Evolutionary conservation across 64 coral and sea anemone species (phyloP).

Genomic region (Montipora efflorescens): DNA sequence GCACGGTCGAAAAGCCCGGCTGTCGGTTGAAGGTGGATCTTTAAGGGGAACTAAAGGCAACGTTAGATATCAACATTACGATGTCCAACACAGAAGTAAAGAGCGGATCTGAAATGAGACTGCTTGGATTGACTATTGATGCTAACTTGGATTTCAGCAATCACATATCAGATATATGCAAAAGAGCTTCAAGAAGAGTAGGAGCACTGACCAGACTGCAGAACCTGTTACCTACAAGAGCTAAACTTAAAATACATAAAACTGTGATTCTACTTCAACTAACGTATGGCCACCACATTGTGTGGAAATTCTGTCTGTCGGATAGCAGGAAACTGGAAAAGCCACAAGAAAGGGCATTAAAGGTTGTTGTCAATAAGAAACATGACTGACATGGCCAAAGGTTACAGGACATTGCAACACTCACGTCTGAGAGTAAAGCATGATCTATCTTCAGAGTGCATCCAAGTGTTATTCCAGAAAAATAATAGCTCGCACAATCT

Average conservation of each 20-base stretch:
- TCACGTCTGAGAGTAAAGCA: no score
- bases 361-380: no score
- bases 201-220: constrained; percentile 38
- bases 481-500: no score
- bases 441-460: no score
- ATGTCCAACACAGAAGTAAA: no score
- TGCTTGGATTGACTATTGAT: constrained; percentile 53
- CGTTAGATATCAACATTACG: no score
- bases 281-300: constrained; percentile 54
- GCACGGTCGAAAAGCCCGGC: no score
- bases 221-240: constrained; percentile 24
- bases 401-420: no score
- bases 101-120: constrained; percentile 4
- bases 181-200: constrained; percentile 18
- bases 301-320: constrained; percentile 51
- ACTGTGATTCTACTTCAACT: constrained; percentile 38
- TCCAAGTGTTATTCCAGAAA: no score
- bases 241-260: constrained; percentile 22
- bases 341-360: not conserved
- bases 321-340: constrained; percentile 48
- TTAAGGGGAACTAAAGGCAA: not conserved
- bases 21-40: no score
- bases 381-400: no score
- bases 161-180: constrained; percentile 32
- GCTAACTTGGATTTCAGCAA: constrained; percentile 30